Evolutionary conservation across 2,113 vertebrate genomes (phyloP), one percentile per base, ranked within the genome.

Genomic region (Mugil cephalus): DNA sequence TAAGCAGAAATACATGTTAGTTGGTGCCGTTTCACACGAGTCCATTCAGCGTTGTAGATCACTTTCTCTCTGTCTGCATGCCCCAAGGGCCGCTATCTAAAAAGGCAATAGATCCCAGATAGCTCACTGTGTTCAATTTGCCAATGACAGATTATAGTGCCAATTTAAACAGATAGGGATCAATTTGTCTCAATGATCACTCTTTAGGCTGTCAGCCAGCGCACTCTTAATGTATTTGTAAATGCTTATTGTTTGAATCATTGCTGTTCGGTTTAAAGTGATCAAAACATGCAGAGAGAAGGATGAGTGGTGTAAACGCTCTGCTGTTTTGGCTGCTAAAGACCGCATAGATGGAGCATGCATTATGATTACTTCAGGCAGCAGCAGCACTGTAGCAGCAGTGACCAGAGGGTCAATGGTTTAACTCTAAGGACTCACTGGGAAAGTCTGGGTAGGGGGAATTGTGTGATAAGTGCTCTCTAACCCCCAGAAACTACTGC

Each of bases 171-270:
- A 94, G 96, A 96, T 95, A 96, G 96, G 94, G 96, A 98, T 98
- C 97, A 95, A 98, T 99, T 98, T 97, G 95, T 97, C 96, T 96
- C 95, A 96, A 97, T 97, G 96, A 97, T 98, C 96, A 95, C 95
- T 96, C 94, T 95, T 96, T 95, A 96, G 96, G 95, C 95, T 90
- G 94, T 94, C 95, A 94, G 96, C 96, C 95, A 96, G 94, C 55
- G 19, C 69, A 59, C 72, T 91, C 78, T 87, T 95, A 90, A 92
- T 93, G 55, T 91, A 92, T 94, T 88, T 91, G 91, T 91, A 84
- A 88, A 92, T 72, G 61, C 93, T 87, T 91, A 87, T 84, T 74
- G 82, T 85, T 83, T 74, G 59, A 84, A 80, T 80, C 19, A 43
- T 46, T 45, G 77, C 78, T 62, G 78, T 68, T 81, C 10, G 54